Evolutionary conservation across 2,113 vertebrate genomes (phyloP).

Genomic region (Menura novaehollandiae): DNA sequence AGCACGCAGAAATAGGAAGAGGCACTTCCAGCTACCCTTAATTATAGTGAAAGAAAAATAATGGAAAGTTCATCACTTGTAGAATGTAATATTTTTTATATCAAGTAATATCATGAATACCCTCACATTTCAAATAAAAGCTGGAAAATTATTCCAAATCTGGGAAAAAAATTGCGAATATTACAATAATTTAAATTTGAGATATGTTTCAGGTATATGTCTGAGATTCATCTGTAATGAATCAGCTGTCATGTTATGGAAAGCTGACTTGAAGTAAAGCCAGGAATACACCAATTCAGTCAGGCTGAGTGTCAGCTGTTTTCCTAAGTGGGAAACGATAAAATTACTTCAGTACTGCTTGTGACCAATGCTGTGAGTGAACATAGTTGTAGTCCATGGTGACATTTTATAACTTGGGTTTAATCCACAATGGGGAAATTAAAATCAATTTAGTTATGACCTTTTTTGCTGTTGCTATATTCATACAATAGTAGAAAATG

Average conservation of each 20-base stretch:
- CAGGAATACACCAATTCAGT: not conserved
- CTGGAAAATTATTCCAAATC: not conserved
- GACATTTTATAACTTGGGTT: not conserved
- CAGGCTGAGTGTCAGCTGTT: not conserved
- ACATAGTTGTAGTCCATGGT: not conserved
- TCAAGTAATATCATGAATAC: not conserved
- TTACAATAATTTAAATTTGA: not conserved
- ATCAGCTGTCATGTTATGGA: not conserved
- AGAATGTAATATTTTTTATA: not conserved
- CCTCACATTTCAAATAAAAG: not conserved
- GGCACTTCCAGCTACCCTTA: not conserved
- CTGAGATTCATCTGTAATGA: not conserved
- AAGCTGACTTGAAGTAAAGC: not conserved
- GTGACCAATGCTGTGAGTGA: not conserved
- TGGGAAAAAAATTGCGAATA: not conserved
- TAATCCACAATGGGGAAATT: not conserved
- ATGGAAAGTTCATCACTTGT: not conserved
- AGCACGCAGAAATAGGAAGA: not conserved
- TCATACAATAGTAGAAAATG: not conserved
- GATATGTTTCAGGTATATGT: not conserved
- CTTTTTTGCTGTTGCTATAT: not conserved
- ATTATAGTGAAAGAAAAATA: not conserved
- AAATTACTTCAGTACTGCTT: not conserved
- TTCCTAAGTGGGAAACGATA: not conserved
- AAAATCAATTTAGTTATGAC: not conserved